Evolutionary conservation across 2,797 vertebrate species (phyloP).

Genomic region (Malacoctenus gilli): DNA sequence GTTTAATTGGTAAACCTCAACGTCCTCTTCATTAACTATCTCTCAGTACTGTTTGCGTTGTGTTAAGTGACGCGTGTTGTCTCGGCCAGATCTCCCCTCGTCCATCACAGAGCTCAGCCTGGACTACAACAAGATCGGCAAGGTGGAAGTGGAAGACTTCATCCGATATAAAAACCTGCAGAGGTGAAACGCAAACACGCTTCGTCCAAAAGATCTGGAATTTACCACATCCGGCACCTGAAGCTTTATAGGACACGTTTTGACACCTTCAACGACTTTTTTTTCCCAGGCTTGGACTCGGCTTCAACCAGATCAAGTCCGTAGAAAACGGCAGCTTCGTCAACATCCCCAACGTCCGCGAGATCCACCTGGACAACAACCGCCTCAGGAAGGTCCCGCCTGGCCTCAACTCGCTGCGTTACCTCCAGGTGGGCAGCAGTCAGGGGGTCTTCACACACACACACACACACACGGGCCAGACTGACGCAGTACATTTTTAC

Average conservation of each 20-base stretch:
- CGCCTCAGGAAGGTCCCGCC: slow-evolving; percentile 91
- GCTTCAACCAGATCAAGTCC: slow-evolving; percentile 92
- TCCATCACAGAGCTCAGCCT: slow-evolving; percentile 91
- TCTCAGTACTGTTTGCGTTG: no score
- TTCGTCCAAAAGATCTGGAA: background rate
- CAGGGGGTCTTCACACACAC: no score
- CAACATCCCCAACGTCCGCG: slow-evolving; percentile 86
- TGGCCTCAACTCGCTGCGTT: slow-evolving; percentile 87
- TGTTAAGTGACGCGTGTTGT: slow-evolving; percentile 1
- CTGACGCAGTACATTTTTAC: no score
- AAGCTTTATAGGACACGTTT: no score
- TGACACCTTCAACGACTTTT: background rate
- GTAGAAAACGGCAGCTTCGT: slow-evolving; percentile 94
- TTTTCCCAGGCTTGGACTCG: slow-evolving; percentile 88
- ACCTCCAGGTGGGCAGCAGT: slow-evolving; percentile 94
- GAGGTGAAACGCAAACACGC: slow-evolving; percentile 79
- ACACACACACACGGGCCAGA: no score
- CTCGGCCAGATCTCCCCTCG: slow-evolving; percentile 82
- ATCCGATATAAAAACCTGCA: slow-evolving; percentile 91
- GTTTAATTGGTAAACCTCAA: no score
- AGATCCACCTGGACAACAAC: slow-evolving; percentile 94
- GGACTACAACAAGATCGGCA: slow-evolving; percentile 93
- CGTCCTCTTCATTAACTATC: no score
- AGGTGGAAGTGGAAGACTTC: slow-evolving; percentile 94
- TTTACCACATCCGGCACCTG: no score